Evolutionary conservation across 2,797 vertebrate species (phyloP).

Genomic region (Picus viridis): DNA sequence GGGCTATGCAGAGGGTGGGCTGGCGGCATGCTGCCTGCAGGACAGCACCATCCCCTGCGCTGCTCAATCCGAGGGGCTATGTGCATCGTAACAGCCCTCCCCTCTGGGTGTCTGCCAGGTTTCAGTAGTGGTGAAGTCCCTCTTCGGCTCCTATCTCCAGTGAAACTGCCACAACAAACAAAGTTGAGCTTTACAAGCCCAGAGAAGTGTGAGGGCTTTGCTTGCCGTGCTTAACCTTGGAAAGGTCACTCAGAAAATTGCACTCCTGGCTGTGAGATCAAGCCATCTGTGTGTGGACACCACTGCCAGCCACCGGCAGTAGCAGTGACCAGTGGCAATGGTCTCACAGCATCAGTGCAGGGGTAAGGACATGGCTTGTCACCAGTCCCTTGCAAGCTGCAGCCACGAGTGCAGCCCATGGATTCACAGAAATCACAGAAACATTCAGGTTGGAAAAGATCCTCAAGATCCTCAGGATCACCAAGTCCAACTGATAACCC

Average conservation of each 20-base stretch:
- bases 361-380: rapidly evolving
- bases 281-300: background rate
- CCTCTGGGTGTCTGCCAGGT: background rate
- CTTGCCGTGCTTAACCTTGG: background rate
- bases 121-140: background rate
- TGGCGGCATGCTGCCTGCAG: rapidly evolving
- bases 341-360: background rate
- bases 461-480: too few relatives aligned
- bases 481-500: too few relatives aligned
- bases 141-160: background rate
- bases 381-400: background rate
- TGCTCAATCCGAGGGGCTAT: background rate
- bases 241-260: background rate
- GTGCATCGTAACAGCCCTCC: background rate
- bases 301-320: background rate
- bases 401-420: background rate
- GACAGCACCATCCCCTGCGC: background rate
- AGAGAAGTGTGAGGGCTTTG: background rate
- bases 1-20: rapidly evolving
- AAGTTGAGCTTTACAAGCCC: background rate
- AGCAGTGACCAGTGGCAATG: rapidly evolving
- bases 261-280: background rate
- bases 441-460: too few relatives aligned
- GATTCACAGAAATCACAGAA: background rate
- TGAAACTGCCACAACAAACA: background rate